Conservation (phyloP, 2,797 vertebrate species). For the Pyrocephalus nanus region DNA sequence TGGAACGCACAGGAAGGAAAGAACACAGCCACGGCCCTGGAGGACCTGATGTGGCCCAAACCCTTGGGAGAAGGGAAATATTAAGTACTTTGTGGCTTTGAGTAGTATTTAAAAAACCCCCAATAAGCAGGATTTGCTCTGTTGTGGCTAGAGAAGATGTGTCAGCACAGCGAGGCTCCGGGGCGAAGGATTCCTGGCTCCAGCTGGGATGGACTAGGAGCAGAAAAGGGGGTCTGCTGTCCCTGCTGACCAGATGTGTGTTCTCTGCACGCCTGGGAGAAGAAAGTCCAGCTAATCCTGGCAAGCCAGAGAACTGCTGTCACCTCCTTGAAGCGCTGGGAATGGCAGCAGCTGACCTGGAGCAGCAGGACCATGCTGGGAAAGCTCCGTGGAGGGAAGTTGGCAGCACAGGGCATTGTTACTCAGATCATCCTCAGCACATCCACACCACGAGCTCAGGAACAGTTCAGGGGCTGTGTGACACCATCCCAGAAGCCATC, state of each 20-base stretch:
- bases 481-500: not conserved
- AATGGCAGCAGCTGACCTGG: not conserved
- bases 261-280: fast-evolving
- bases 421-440: not conserved
- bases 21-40: not conserved
- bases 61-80: not conserved
- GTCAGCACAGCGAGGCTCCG: not conserved
- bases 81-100: not conserved
- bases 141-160: not conserved
- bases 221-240: not conserved
- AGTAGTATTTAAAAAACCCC: not conserved
- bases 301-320: not conserved
- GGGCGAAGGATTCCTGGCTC: not conserved
- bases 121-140: not conserved
- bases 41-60: not conserved
- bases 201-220: fast-evolving
- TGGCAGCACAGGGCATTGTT: not conserved
- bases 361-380: not conserved
- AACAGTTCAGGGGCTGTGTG: not conserved
- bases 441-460: not conserved
- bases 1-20: fast-evolving
- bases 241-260: not conserved
- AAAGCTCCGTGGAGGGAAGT: not conserved
- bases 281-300: not conserved
- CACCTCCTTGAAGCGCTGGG: not conserved